phyloP scores from a whole-genome alignment of 1,140 invertebrate species.

The Tenebrio molitor region DNA sequence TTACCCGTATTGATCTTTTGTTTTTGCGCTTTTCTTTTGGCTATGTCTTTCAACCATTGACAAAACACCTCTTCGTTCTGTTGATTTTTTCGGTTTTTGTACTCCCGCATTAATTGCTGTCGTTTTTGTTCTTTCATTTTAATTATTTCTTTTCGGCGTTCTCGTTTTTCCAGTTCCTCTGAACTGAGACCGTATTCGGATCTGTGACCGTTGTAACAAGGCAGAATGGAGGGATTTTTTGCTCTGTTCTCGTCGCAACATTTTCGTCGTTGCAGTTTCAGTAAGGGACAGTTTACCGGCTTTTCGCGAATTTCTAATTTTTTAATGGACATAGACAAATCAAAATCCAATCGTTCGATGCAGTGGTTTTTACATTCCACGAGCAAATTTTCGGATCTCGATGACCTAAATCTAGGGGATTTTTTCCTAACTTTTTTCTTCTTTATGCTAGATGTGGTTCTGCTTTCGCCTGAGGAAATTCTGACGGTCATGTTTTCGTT shows the following conservation, averaged over 20 bases:
- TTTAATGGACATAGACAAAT: slow-evolving; percentile 60
- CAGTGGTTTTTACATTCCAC: slow-evolving; percentile 64
- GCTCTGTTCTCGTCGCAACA: slow-evolving; percentile 61
- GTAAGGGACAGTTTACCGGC: slow-evolving; percentile 56
- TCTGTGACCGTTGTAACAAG: slow-evolving; percentile 61
- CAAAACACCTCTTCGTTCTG: slow-evolving; percentile 64
- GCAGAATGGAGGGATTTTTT: slow-evolving; percentile 57
- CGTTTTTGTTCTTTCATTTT: slow-evolving; percentile 57
- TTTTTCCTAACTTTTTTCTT: slow-evolving; percentile 13
- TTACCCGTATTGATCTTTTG: slow-evolving; percentile 14
- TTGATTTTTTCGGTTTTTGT: slow-evolving; percentile 58
- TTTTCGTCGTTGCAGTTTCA: slow-evolving; percentile 61
- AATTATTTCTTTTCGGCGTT: slow-evolving; percentile 56
- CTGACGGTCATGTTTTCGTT: slow-evolving; percentile 2
- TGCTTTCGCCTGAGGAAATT: not conserved
- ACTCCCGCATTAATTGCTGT: slow-evolving; percentile 60
- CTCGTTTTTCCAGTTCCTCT: slow-evolving; percentile 57
- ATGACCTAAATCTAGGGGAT: not conserved
- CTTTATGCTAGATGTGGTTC: not conserved
- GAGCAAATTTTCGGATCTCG: not conserved
- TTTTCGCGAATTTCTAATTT: slow-evolving; percentile 61
- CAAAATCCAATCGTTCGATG: slow-evolving; percentile 61
- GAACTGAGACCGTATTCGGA: slow-evolving; percentile 64
- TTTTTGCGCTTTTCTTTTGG: slow-evolving; percentile 55
- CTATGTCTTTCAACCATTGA: slow-evolving; percentile 63